Evolutionary conservation across 2,888 invertebrate genomes (phyloP).

Genomic region (Ischnura elegans): DNA sequence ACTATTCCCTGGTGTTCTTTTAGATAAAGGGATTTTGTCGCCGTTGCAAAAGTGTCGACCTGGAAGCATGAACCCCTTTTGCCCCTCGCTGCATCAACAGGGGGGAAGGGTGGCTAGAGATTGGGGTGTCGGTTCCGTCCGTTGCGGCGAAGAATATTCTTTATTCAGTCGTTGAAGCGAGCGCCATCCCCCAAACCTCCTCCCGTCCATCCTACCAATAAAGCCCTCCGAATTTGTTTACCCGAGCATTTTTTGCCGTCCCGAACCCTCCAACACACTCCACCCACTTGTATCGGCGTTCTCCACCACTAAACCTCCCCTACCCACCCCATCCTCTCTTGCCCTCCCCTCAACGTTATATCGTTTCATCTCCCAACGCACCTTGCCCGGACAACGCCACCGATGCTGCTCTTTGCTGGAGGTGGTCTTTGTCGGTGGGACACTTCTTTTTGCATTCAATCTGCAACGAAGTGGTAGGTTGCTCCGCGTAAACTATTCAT

Average conservation of each 20-base stretch:
- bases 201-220: conserved; percentile 39
- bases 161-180: conserved; percentile 41
- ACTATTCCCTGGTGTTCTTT: too few relatives aligned
- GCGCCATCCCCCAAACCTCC: not conserved
- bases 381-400: not conserved
- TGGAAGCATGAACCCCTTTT: too few relatives aligned
- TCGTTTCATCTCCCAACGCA: too few relatives aligned
- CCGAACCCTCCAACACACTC: not conserved
- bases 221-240: conserved; percentile 64
- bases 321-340: not conserved
- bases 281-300: conserved; percentile 48
- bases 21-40: too few relatives aligned
- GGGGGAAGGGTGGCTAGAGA: not conserved
- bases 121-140: not conserved
- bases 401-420: not conserved
- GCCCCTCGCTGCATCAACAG: too few relatives aligned
- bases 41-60: too few relatives aligned
- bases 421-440: not conserved
- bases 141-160: conserved; percentile 39
- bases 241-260: conserved; percentile 57
- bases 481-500: not conserved
- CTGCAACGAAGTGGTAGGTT: not conserved
- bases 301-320: too few relatives aligned
- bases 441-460: not conserved
- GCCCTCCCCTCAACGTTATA: not conserved